Base-by-base conservation (phyloP, 2,888 invertebrate genomes). In the Torymus aiolomorphi region DNA sequence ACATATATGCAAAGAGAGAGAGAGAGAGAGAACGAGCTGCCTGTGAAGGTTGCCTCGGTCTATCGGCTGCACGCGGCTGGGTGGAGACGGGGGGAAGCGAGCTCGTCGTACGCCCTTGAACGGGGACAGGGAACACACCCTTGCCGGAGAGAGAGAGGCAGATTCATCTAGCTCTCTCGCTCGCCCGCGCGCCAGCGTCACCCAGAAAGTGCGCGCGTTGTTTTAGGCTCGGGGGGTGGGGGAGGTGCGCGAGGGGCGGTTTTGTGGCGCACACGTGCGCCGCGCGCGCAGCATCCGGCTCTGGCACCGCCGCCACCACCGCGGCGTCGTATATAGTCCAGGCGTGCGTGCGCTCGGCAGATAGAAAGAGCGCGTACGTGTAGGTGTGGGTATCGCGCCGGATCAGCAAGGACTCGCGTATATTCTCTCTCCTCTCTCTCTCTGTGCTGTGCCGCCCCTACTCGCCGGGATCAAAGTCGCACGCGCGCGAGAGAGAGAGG, bases 61-160 rank as follows among this genome's bases (percentile, higher is more conserved):
- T 69, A 59, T 67, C 72, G 67, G 57, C 54, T 24, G 65, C 54
- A 54, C 66, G 20, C 75, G 80, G 42, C 42, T 8, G 42, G 42
- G 8, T 80, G 83, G n/a, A 18, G 18, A 10, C 11, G 18, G 2
- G 5, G 57, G 20, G 57, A 66, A 51, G 66, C 57, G 14, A 82
- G 83, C 83, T 85, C 83, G 42, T 85, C 84, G 86, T 83, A 86
- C 88, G 88, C 88, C 88, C 88, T 88, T 88, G 88, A 88, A 88
- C 87, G 87, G 84, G 87, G 87, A 87, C 84, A 83, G 84, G 84
- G 83, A 85, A 86, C 84, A 83, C 85, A 84, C 85, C 83, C 63
- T 62, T 57, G 18, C 24, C 24, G 42, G 4, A 52, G 67, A 63
- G 73, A 63, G 57, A 71, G 20, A 67, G 61, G n/a, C n/a, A 67